phyloP scores from a whole-genome alignment of 2,888 invertebrate genomes.

The Malthinus seriepunctatus region DNA sequence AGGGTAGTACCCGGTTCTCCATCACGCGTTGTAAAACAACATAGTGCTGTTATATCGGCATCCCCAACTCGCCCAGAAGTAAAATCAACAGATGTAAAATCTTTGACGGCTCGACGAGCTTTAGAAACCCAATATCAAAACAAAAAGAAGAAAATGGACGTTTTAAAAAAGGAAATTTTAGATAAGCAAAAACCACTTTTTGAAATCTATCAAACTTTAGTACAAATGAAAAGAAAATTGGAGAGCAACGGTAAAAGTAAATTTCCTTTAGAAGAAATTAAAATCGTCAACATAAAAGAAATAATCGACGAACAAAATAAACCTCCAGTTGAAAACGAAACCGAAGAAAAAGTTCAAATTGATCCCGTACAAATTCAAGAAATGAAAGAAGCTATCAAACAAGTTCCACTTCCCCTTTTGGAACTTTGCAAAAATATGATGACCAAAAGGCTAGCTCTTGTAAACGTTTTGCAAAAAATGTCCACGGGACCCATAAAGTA shows the following conservation, averaged over 20 bases:
- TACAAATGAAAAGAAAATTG: conserved; percentile 46
- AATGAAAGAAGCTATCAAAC: conserved; percentile 46
- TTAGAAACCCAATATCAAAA: conserved; percentile 48
- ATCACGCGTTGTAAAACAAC: background rate
- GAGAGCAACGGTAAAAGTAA: conserved; percentile 38
- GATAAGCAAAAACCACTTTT: conserved; percentile 48
- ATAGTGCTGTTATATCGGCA: background rate
- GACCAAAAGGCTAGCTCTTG: conserved; percentile 39
- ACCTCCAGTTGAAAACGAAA: background rate
- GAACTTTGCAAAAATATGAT: conserved; percentile 47
- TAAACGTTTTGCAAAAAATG: conserved; percentile 43
- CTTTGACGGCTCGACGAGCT: conserved; percentile 8
- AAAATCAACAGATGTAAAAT: background rate
- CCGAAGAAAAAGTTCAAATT: background rate
- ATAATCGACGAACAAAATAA: background rate
- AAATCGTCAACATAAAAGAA: conserved; percentile 3
- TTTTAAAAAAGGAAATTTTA: conserved; percentile 45
- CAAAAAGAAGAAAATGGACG: conserved; percentile 46
- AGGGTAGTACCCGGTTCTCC: too few relatives aligned
- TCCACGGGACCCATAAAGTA: conserved; percentile 40
- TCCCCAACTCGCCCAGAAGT: background rate
- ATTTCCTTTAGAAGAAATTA: conserved; percentile 31
- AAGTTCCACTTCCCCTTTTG: conserved; percentile 44
- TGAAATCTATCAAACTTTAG: conserved; percentile 47
- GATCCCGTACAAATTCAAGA: conserved; percentile 36